Evolutionary conservation across 2,797 vertebrate species (phyloP), one percentile per base, ranked within the genome.

Genomic region (Selene dorsalis): DNA sequence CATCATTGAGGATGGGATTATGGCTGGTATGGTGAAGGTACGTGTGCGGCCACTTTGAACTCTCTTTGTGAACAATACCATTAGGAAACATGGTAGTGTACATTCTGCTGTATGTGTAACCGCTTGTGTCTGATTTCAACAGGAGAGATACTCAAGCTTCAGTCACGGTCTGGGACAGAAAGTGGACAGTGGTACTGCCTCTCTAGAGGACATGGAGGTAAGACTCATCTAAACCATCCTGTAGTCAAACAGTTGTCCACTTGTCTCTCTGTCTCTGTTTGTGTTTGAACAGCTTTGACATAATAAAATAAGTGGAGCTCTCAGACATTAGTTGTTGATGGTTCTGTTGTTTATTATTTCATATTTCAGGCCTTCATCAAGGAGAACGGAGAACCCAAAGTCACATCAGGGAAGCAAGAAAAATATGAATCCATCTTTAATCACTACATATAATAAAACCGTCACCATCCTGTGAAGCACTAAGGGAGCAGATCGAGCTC

Each of bases 181-280:
- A 76, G 84, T 94, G 70, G 89, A 92, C 22, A 88, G 92, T 6
- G 89, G 88, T 43, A 85, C 69, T 69, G 90, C 89, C 45, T 84
- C 92, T 17, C 82, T 94, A 64, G 93, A 93, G 69, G 93, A 95
- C 12, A 86, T 94, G 79, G 92, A 93, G 90, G 92, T 94, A 72
- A 82, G 43, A 56, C 14, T 56, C 30, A 30, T 30, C 5, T 30
- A 30, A 30, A 30, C 30, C 30, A 30, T 35, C 32, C 32, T 35
- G 32, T 8, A 35, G 32, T 35, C 32, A 35, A 35, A 9, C 32
- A 35, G 1, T 9, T 13, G 7, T 10, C 45, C 39, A 20, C 3
- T 24, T 57, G 5, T 14, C 11, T 47, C 18, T 24, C 13, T 22
- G 3, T 59, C 0, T 59, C 41, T 16, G 13, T 45, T 6, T 52